Evolutionary conservation across 2,113 vertebrate species (phyloP), one percentile per base, ranked within the genome.

Genomic region (Podocnemis expansa): DNA sequence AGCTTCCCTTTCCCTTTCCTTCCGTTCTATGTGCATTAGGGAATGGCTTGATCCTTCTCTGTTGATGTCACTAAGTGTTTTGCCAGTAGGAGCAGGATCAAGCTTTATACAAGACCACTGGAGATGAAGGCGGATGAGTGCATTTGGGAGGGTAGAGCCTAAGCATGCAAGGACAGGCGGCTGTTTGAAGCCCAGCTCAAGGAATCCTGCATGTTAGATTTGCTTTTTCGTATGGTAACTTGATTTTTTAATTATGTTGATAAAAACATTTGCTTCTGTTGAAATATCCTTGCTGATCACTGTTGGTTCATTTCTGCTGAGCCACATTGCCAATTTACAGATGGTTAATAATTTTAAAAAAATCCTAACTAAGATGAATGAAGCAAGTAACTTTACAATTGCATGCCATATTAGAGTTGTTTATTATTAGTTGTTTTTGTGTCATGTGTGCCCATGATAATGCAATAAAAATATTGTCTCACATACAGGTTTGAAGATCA

Each of bases 391-490:
- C 11, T 31, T 56, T 76, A 4, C 34, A 58, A 14, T 55, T 31
- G 16, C 10, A 4, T 24, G 16, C n/a, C 67, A 19, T 76, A 47
- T 47, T 93, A 51, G 45, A 90, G 54, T 87, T 85, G 86, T 93
- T 45, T 93, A 45, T 63, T 78, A 5, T 16, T 83, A 3, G 31
- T 31, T 93, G 85, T 6, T 86, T 90, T 91, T 91, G 79, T 80
- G 27, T n/a, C 45, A 38, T 60, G 87, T 58, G 56, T 67, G 78
- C 80, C 31, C 58, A 27, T 29, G 63, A 22, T 63, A 80, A 45
- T 54, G n/a, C n/a, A 58, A 11, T 38, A 80, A 1, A 55, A 51
- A 63, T 82, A 60, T 88, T 22, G 25, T 45, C 84, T 27, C 17
- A 1, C 14, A 24, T 76, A 29, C 27, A 24, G 73, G 73, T 3